Base-by-base conservation (phyloP, 2,888 invertebrate genomes). In the Lagria hirta region DNA sequence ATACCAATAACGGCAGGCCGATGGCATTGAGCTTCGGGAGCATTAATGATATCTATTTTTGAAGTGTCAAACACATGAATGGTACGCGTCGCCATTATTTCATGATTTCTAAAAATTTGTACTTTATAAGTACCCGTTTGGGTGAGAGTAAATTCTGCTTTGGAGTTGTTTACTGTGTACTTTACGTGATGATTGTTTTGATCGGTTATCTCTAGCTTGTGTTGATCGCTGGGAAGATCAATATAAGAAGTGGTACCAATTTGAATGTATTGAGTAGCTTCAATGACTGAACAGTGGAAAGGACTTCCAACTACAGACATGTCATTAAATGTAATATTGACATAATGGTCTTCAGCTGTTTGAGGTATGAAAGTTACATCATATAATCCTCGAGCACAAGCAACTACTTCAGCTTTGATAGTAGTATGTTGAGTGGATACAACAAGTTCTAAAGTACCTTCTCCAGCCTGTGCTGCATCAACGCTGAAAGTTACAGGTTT, bases 251-350 rank as follows among this genome's bases (percentile, higher is more conserved):
- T 54, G 2, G 66, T 57, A 69, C 81, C 83, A 20, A 85, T 82
- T 62, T 89, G 88, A 32, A 88, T 77, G 64, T 81, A 83, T 48
- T 86, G 84, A 4, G 84, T 81, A 0, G 82, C 81, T 62, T 86
- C 87, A 55, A 76, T 63, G 0, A 77, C 75, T 14, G 73, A 68
- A 62, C 93, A 92, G 54, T 88, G 85, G 74, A 93, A 93, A 5
- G 94, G 94, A 69, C 89, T 92, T 13, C 92, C 92, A 41, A 88
- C 86, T 2, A 93, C 92, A 15, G 89, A 80, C 62, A 91, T 90
- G 61, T 94, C 94, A 65, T 95, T 95, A 72, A 95, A 95, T 1
- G 92, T 92, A 51, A 95, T 93, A 48, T 92, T 93, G 7, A 95
- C 92, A 58, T 86, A 91, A 69, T 95, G 94, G 4, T 91, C 82